Percentiles rank a stretch among this genome's conserved stretches.
These are phyloP conservation scores for Centropyge bicolor DNA, from an alignment of 2,797 vertebrate species.

Conservation along the genomic window DNA sequence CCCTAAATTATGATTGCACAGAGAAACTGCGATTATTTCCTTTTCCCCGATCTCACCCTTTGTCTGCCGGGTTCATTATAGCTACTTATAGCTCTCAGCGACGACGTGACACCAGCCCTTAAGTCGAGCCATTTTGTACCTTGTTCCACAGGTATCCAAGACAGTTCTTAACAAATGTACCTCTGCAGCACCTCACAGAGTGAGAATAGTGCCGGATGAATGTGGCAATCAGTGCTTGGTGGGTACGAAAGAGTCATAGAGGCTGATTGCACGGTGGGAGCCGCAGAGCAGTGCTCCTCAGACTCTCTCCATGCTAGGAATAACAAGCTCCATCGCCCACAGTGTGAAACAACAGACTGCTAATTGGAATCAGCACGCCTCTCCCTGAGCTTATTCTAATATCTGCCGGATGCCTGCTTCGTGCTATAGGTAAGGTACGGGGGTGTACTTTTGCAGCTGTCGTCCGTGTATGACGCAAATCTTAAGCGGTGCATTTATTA, in stretches of 20 bases:
- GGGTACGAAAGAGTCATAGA: constrained; percentile 78
- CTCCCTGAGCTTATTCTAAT: constrained; percentile 79
- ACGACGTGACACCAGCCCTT: constrained; percentile 49
- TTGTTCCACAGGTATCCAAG: constrained; percentile 67
- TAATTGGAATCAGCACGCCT: constrained; percentile 86
- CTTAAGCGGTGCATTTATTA: constrained; percentile 30
- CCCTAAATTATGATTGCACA: constrained; percentile 78
- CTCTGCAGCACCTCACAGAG: constrained; percentile 68
- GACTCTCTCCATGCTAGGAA: constrained; percentile 80
- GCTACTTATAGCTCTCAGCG: constrained; percentile 48
- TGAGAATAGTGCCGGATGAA: constrained; percentile 73
- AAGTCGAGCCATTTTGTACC: constrained; percentile 58
- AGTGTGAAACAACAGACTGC: constrained; percentile 84
- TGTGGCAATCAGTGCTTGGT: constrained; percentile 82
- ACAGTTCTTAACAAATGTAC: constrained; percentile 74
- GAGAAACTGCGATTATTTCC: constrained; percentile 77
- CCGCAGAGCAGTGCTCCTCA: constrained; percentile 74
- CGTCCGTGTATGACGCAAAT: constrained; percentile 45
- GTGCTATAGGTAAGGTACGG: constrained; percentile 68
- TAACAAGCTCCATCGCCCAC: constrained; percentile 83
- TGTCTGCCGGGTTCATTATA: constrained; percentile 55
- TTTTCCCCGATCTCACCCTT: constrained; percentile 62
- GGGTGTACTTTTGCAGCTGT: constrained; percentile 64
- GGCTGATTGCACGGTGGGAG: constrained; percentile 83
- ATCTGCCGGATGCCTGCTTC: constrained; percentile 69